Conservation (phyloP, 1,140 invertebrate species). For the Protaetia brevitarsis region DNA sequence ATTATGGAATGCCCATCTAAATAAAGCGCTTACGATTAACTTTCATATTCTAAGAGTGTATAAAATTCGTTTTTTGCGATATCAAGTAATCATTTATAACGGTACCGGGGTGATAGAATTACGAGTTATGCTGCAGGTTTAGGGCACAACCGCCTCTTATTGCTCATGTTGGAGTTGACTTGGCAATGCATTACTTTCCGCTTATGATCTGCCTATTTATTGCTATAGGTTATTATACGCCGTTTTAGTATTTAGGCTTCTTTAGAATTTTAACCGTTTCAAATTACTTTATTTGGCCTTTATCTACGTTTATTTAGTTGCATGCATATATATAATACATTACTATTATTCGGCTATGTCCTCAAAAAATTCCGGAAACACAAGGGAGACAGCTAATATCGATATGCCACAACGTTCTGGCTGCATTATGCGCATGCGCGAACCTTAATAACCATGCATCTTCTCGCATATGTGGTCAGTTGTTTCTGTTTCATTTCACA, state of each 20-base stretch:
- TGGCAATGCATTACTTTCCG: neutral
- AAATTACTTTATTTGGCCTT: neutral
- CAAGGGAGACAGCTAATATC: too few relatives aligned
- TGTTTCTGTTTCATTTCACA: too few relatives aligned
- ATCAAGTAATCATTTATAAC: conserved; percentile 17
- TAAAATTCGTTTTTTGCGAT: neutral
- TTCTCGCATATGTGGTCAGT: too few relatives aligned
- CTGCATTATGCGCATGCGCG: too few relatives aligned
- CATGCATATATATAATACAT: too few relatives aligned
- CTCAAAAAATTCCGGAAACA: too few relatives aligned
- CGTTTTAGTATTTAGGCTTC: neutral
- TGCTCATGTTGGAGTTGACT: neutral
- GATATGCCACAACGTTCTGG: too few relatives aligned
- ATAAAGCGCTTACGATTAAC: neutral
- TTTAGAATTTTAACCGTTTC: neutral
- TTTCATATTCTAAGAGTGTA: neutral
- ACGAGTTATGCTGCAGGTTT: neutral
- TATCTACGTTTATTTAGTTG: too few relatives aligned
- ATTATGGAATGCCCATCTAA: neutral
- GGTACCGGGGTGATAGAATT: neutral
- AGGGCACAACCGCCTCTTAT: neutral
- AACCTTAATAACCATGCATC: too few relatives aligned
- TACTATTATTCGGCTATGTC: too few relatives aligned
- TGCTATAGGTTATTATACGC: neutral
- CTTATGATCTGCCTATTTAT: neutral